phyloP scores from a whole-genome alignment of 2,797 vertebrate species.

The Acanthornis magna region DNA sequence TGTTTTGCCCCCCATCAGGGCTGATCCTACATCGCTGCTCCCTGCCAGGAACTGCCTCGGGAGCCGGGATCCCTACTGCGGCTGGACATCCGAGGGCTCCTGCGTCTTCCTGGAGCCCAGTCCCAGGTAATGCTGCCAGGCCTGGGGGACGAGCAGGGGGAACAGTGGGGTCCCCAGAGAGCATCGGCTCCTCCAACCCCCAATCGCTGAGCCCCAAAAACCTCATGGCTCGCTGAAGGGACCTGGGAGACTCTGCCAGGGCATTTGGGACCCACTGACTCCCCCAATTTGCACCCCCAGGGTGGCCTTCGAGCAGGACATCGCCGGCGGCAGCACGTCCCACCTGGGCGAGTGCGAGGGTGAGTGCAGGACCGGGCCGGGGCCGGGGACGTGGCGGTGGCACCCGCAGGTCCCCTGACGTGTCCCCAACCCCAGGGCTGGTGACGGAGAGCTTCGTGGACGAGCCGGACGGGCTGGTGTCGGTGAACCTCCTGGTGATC shows the following conservation, averaged over 20 bases:
- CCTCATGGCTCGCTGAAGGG: neutral
- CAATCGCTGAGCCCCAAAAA: rapidly evolving
- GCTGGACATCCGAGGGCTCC: conserved; percentile 90
- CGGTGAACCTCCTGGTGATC: conserved; percentile 91
- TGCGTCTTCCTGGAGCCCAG: conserved; percentile 88
- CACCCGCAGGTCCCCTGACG: neutral
- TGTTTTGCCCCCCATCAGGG: rapidly evolving
- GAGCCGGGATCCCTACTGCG: conserved; percentile 94
- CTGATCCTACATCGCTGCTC: neutral
- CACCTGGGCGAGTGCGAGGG: conserved; percentile 94
- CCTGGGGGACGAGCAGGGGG: rapidly evolving
- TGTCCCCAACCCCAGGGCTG: conserved; percentile 74
- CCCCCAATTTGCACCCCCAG: conserved; percentile 56
- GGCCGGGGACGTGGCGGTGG: rapidly evolving
- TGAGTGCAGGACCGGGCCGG: conserved; percentile 62
- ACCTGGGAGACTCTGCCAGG: neutral
- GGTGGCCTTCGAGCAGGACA: conserved; percentile 90
- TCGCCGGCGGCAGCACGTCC: conserved; percentile 85
- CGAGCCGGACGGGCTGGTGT: conserved; percentile 90
- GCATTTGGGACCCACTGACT: neutral
- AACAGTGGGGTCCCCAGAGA: neutral
- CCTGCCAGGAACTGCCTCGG: conserved; percentile 86
- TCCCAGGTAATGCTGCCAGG: conserved; percentile 79
- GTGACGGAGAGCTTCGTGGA: conserved; percentile 90
- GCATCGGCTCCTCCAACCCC: neutral